Evolutionary conservation across 1,140 invertebrate species (phyloP), one percentile per base, ranked within the genome.

Genomic region (Drosophila willistoni): DNA sequence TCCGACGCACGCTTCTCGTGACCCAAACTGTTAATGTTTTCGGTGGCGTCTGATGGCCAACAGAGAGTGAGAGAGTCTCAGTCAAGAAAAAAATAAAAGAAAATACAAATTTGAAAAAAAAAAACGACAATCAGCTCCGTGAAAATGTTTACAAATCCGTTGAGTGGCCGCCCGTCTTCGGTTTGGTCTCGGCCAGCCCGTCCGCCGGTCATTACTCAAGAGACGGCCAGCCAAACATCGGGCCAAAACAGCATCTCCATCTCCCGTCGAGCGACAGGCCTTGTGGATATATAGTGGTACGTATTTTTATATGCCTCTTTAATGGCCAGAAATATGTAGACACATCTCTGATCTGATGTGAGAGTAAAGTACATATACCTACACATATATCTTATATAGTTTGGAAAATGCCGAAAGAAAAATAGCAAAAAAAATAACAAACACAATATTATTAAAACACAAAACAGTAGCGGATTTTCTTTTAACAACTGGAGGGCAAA

Each of bases 61-160:
- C 54, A 56, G 78, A 77, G 69, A 79, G 9, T 36, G 44, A 47
- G 17, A 51, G 44, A 14, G 17, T 6, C 42, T n/a, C 42, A 69
- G 56, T 63, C 69, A 72, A 42, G n/a, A 41, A 63, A 34, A 75
- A 68, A 76, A 54, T 59, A 60, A 64, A 42, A 41, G 57, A 60
- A 74, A 36, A 42, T 44, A 10, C 0, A 29, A 29, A 29, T 25
- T 25, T 5, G 33, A 64, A 34, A 64, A 64, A 72, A 60, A 72
- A 75, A 36, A 68, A 36, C 44, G 68, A 55, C 55, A 77, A 77
- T 54, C 68, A 74, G 60, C 67, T 54, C 70, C 71, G 60, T 64
- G 67, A 64, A 90, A 89, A 80, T 89, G 84, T 89, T 89, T 89
- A 89, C 84, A 89, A 90, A 73, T 84, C 77, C 77, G 71, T 64